phyloP scores from a whole-genome alignment of 2,888 invertebrate genomes.

The Cactoblastis cactorum region DNA sequence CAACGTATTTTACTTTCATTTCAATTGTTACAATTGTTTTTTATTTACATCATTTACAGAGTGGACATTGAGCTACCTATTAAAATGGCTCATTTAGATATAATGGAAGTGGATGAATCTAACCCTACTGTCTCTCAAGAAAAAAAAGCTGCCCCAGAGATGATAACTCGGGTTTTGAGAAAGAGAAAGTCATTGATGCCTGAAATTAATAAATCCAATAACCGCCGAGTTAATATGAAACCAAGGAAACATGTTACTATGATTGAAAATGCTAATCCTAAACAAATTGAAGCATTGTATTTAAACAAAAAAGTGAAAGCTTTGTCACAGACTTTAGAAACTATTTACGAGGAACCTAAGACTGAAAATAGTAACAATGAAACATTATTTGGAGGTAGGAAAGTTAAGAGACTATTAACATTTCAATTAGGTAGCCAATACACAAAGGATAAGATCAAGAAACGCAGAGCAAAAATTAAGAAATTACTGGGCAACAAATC shows the following conservation, averaged over 20 bases:
- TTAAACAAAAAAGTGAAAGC: conserved; percentile 77
- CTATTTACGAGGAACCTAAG: conserved; percentile 82
- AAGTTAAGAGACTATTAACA: conserved; percentile 79
- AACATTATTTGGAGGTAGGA: conserved; percentile 71
- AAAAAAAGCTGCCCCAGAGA: conserved; percentile 34
- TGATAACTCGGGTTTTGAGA: conserved; percentile 52
- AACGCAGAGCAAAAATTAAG: conserved; percentile 78
- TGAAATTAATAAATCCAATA: conserved; percentile 54
- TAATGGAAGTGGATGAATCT: conserved; percentile 59
- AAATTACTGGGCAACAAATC: conserved; percentile 74
- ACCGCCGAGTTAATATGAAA: conserved; percentile 70
- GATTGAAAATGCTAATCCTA: conserved; percentile 57
- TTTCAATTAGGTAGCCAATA: conserved; percentile 72
- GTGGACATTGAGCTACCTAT: conserved; percentile 59
- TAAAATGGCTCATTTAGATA: conserved; percentile 71
- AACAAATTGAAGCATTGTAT: conserved; percentile 77
- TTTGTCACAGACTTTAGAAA: conserved; percentile 77
- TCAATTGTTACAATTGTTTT: neutral
- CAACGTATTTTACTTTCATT: too few species aligned
- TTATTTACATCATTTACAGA: conserved; percentile 36
- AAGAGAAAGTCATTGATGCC: conserved; percentile 59
- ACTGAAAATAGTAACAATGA: conserved; percentile 56
- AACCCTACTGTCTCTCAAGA: conserved; percentile 27
- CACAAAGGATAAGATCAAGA: conserved; percentile 78
- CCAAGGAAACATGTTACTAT: conserved; percentile 58